These are phyloP conservation scores for Nasonia longicornis DNA, from an alignment of 1,140 invertebrate species.

Conservation along the genomic window DNA sequence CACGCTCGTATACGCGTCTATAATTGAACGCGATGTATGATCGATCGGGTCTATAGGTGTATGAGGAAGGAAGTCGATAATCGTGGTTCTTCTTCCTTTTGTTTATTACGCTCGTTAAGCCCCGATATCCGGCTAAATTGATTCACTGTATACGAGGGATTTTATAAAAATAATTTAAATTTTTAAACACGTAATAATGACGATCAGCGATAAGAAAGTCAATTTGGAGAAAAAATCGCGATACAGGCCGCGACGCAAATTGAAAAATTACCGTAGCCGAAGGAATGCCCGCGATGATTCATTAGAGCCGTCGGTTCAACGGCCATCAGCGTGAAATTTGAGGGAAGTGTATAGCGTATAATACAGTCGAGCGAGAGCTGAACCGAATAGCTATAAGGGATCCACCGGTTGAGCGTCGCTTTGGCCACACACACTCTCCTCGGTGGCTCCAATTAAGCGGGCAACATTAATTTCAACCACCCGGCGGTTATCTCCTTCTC, in stretches of 20 bases:
- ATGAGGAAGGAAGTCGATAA: slow-evolving; percentile 9
- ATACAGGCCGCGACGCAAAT: not conserved
- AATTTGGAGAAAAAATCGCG: no score
- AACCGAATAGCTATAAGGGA: not conserved
- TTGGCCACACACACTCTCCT: slow-evolving; percentile 66
- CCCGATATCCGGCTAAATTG: not conserved
- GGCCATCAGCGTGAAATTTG: slow-evolving; percentile 32
- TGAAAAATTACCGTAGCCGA: not conserved
- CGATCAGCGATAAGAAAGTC: no score
- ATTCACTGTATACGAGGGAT: not conserved
- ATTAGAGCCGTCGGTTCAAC: slow-evolving; percentile 15
- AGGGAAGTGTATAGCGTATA: not conserved
- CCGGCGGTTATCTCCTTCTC: slow-evolving; percentile 63
- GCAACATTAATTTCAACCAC: slow-evolving; percentile 69
- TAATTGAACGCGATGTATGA: slow-evolving; percentile 1
- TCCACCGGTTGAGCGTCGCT: slow-evolving; percentile 62
- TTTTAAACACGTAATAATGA: no score
- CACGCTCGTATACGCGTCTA: not conserved
- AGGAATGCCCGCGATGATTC: slow-evolving; percentile 14
- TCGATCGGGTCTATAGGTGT: not conserved
- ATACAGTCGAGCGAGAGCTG: no score
- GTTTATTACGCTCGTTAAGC: not conserved
- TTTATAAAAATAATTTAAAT: no score
- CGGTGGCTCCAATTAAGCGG: slow-evolving; percentile 69
- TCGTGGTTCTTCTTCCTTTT: not conserved